These are phyloP conservation scores for Rhimphoctona megacephalus DNA, from an alignment of 2,888 invertebrate genomes.

Conservation along the genomic window DNA sequence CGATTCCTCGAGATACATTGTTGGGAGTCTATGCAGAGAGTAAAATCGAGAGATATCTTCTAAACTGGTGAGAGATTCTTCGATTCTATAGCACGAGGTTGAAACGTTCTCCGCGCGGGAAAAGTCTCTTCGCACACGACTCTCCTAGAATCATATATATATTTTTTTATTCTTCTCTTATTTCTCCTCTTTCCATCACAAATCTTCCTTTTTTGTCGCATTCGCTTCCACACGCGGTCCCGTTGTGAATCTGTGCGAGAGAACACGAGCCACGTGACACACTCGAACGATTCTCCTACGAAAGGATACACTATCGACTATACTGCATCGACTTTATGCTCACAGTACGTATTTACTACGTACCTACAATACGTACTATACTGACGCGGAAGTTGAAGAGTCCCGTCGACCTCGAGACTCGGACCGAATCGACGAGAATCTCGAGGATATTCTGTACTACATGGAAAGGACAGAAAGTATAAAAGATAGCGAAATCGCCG, in stretches of 20 bases:
- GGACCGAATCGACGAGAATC: constrained; percentile 59
- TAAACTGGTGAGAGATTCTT: constrained; percentile 5
- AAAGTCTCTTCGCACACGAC: constrained; percentile 53
- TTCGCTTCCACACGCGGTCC: constrained; percentile 56
- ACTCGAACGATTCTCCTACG: constrained; percentile 45
- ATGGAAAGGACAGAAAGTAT: constrained; percentile 31
- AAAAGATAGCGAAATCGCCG: constrained; percentile 52
- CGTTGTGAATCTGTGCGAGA: constrained; percentile 50
- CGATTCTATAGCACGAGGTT: constrained; percentile 33
- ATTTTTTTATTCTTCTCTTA: constrained; percentile 1
- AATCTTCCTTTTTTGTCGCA: constrained; percentile 38
- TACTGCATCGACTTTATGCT: constrained; percentile 50
- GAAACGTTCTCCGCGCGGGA: constrained; percentile 22
- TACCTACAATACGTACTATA: constrained; percentile 56
- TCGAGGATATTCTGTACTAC: constrained; percentile 37
- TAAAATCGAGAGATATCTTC: constrained; percentile 16
- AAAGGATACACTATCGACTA: constrained; percentile 43
- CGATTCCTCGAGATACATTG: constrained; percentile 37
- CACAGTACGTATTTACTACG: constrained; percentile 54
- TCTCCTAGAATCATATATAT: constrained; percentile 40
- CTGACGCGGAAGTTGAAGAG: constrained; percentile 61
- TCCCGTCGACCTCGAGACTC: constrained; percentile 53
- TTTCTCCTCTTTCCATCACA: constrained; percentile 16
- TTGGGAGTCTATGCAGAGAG: constrained; percentile 19
- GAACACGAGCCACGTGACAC: constrained; percentile 54